Evolutionary conservation across 2,113 vertebrate genomes (phyloP).

Genomic region (Cichladusa arquata): DNA sequence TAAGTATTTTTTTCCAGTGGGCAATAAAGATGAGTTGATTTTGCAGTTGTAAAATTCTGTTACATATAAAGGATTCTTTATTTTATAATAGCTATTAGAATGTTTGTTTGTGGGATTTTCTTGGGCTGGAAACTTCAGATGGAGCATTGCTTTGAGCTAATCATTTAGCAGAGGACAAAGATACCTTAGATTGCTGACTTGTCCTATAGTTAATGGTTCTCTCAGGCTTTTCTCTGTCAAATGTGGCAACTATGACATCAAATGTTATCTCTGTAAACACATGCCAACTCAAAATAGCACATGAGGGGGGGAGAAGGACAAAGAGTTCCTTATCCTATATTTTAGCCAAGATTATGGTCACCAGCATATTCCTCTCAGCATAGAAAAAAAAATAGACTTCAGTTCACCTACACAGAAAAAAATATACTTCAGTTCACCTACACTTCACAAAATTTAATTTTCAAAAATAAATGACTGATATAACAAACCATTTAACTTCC

Average conservation of each 20-base stretch:
- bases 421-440: background rate
- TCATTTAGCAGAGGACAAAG: slow-evolving; percentile 70
- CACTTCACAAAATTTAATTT: background rate
- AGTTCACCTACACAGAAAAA: background rate
- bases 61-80: slow-evolving; percentile 28
- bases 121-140: slow-evolving; percentile 40
- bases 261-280: slow-evolving; percentile 67
- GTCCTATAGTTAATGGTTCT: slow-evolving; percentile 68
- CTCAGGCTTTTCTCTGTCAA: slow-evolving; percentile 66
- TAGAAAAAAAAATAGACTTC: background rate
- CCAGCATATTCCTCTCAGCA: background rate
- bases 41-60: slow-evolving; percentile 48
- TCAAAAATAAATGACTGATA: background rate
- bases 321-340: slow-evolving; percentile 45
- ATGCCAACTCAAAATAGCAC: slow-evolving; percentile 65
- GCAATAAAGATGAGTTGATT: slow-evolving; percentile 57
- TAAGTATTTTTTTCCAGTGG: background rate
- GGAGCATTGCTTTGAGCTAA: slow-evolving; percentile 59
- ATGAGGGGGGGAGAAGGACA: background rate
- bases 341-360: slow-evolving; percentile 43
- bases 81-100: slow-evolving; percentile 64
- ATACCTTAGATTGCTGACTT: slow-evolving; percentile 51
- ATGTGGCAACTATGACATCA: slow-evolving; percentile 64
- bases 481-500: background rate
- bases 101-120: slow-evolving; percentile 58